phyloP scores from a whole-genome alignment of 35 echinoderm and acorn worm species.

The Apostichopus californicus region DNA sequence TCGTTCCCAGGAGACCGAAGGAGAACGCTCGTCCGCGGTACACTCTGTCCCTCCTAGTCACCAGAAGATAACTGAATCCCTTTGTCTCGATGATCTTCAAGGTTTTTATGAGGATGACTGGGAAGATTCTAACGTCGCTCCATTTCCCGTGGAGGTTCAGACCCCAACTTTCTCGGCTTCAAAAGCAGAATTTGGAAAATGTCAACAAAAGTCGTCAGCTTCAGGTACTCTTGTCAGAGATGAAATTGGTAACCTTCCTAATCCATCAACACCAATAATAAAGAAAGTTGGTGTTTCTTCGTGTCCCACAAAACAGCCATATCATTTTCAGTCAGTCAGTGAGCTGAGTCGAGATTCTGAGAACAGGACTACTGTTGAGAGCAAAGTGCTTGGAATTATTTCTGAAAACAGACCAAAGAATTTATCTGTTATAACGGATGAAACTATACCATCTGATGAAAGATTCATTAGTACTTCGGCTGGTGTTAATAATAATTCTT shows the following conservation, averaged over 20 bases:
- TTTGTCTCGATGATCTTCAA: neutral
- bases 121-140: conserved; percentile 29
- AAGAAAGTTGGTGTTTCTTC: neutral
- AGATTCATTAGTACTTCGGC: neutral
- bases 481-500: neutral
- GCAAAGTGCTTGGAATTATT: neutral
- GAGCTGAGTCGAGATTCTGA: neutral
- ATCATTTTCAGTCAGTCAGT: neutral
- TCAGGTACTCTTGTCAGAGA: neutral
- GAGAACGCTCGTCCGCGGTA: neutral
- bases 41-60: neutral
- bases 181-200: neutral
- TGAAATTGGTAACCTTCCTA: neutral
- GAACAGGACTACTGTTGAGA: neutral
- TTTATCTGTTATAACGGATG: neutral
- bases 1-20: neutral
- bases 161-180: conserved; percentile 42
- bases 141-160: conserved; percentile 28
- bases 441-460: neutral
- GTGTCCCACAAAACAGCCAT: neutral
- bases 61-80: neutral
- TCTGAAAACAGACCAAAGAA: conserved; percentile 3
- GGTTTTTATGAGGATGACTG: conserved; percentile 52
- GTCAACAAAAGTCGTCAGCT: neutral
- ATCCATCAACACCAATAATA: neutral